Percentiles rank a stretch among this genome's conserved stretches.
Evolutionary conservation across 2,113 vertebrate genomes (phyloP).

Genomic region (Podarcis muralis): DNA sequence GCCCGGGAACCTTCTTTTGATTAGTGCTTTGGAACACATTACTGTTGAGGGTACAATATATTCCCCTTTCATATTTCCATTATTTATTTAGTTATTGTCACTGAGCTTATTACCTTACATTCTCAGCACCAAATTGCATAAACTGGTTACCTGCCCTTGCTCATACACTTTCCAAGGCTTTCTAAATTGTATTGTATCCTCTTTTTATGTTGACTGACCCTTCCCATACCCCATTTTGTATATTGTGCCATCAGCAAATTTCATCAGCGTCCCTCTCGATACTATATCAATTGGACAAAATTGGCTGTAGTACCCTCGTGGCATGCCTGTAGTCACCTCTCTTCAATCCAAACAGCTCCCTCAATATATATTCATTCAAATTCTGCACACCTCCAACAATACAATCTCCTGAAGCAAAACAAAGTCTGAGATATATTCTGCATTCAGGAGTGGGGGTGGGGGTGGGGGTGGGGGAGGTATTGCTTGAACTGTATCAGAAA

Average conservation of each 20-base stretch:
- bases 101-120: neutral
- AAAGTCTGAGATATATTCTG: neutral
- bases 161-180: constrained; percentile 6
- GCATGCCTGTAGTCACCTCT: constrained; percentile 23
- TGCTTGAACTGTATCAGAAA: neutral
- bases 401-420: constrained; percentile 30
- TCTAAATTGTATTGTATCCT: constrained; percentile 2
- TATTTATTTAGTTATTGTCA: constrained; percentile 2
- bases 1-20: constrained; percentile 14
- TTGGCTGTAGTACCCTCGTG: constrained; percentile 9
- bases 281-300: constrained; percentile 25
- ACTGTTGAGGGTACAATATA: neutral
- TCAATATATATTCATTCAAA: constrained; percentile 30
- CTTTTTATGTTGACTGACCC: constrained; percentile 5
- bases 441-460: neutral
- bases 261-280: constrained; percentile 26
- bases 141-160: constrained; percentile 8
- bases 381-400: constrained; percentile 17
- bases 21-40: neutral
- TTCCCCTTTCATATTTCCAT: constrained; percentile 8
- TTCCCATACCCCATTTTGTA: constrained; percentile 26
- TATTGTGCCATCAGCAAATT: constrained; percentile 30
- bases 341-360: constrained; percentile 27
- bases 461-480: neutral
- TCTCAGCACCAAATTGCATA: neutral